Evolutionary conservation across 2,797 vertebrate genomes (phyloP).

Genomic region (Pangasius krempfi): DNA sequence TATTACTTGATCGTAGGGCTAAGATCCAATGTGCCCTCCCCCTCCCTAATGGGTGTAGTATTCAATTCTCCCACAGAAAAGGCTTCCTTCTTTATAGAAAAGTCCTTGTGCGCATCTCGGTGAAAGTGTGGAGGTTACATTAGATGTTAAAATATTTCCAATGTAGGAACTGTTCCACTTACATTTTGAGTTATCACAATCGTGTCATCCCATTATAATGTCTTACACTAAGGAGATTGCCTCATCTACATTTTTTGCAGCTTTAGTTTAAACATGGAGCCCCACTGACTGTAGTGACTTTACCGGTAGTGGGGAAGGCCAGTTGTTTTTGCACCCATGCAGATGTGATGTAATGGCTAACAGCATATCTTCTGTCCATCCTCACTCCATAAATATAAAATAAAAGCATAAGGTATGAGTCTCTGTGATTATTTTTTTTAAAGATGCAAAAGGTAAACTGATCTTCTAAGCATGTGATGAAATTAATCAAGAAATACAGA

Average conservation of each 20-base stretch:
- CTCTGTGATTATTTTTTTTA: not conserved
- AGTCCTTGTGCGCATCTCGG: conserved; percentile 66
- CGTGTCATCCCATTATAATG: conserved; percentile 66
- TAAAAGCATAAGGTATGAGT: conserved; percentile 7
- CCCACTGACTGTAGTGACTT: conserved; percentile 8
- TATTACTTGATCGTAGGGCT: conserved; percentile 69
- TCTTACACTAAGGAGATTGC: conserved; percentile 13
- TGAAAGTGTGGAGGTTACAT: conserved; percentile 65
- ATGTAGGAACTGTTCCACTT: conserved; percentile 62
- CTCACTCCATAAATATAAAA: conserved; percentile 35
- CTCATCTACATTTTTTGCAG: conserved; percentile 14
- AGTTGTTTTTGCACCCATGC: conserved; percentile 3
- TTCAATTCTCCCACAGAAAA: conserved; percentile 70
- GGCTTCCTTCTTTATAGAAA: conserved; percentile 77
- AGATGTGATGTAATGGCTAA: conserved; percentile 33
- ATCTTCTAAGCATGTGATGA: not conserved
- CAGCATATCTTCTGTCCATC: conserved; percentile 20
- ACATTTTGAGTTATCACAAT: conserved; percentile 70
- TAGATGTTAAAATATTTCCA: conserved; percentile 70
- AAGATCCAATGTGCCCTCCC: conserved; percentile 62
- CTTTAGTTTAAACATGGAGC: conserved; percentile 13
- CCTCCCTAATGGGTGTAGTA: conserved; percentile 61
- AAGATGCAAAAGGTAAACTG: not conserved
- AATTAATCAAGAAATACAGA: not conserved
- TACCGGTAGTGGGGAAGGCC: not conserved